Percentiles rank a stretch among this genome's conserved stretches.
phyloP scores from a whole-genome alignment of 2,113 vertebrate species.

The Sigmodon hispidus region DNA sequence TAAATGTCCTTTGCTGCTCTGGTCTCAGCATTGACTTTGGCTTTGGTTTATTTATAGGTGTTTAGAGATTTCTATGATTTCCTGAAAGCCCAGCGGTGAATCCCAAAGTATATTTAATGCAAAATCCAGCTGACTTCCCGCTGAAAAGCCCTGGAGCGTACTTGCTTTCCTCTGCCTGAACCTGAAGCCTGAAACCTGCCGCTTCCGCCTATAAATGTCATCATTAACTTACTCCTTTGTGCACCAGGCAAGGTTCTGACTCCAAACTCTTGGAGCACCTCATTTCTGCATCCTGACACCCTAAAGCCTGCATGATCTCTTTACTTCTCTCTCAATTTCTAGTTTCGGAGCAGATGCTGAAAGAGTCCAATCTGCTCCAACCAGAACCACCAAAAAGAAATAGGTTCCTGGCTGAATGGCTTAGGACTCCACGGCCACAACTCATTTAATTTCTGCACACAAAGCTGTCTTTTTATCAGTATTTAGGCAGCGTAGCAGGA shows the following conservation, averaged over 20 bases:
- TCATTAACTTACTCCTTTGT: neutral
- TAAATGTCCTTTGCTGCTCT: neutral
- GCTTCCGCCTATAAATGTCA: neutral
- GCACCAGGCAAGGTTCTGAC: neutral
- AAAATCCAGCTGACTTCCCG: slow-evolving; percentile 19
- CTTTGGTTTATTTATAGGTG: slow-evolving; percentile 50
- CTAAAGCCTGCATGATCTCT: neutral
- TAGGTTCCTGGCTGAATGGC: neutral
- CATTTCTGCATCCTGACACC: neutral
- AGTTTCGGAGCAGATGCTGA: neutral
- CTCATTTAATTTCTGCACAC: neutral
- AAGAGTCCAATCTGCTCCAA: neutral
- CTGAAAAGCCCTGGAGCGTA: neutral
- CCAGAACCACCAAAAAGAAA: slow-evolving; percentile 7
- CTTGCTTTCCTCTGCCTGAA: neutral
- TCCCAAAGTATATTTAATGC: slow-evolving; percentile 46
- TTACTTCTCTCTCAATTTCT: slow-evolving; percentile 17
- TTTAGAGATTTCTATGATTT: slow-evolving; percentile 53
- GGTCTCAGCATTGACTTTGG: neutral
- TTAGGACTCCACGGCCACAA: neutral
- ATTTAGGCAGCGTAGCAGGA: neutral
- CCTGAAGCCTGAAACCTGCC: neutral
- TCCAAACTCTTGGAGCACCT: neutral
- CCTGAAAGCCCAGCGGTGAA: slow-evolving; percentile 42
- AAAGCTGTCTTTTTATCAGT: neutral